Conservation (phyloP, 1,140 invertebrate species). For the Leptopilina clavipes region DNA sequence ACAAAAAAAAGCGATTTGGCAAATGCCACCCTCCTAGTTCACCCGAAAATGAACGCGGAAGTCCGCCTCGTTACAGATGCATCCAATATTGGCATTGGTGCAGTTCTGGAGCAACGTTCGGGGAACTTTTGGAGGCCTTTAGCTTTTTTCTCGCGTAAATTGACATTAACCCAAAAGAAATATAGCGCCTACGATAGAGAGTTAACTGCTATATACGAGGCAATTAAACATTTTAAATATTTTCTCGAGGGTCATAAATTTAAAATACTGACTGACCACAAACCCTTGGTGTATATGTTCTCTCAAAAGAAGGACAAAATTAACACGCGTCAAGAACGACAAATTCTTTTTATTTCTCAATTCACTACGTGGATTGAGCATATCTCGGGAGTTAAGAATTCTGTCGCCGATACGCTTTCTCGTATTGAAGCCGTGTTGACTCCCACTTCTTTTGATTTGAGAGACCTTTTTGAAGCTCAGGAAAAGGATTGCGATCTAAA, state of each 20-base stretch:
- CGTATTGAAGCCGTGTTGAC: neutral
- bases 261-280: too few species aligned
- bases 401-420: neutral
- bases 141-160: slow-evolving; percentile 4
- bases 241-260: too few species aligned
- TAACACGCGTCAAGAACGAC: too few species aligned
- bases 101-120: neutral
- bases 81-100: neutral
- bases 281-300: neutral
- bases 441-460: neutral
- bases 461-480: neutral
- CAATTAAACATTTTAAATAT: too few species aligned
- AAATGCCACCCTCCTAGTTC: neutral
- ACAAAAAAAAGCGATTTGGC: neutral
- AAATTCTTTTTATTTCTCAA: neutral
- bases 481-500: neutral
- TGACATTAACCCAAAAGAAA: neutral
- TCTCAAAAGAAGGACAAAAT: neutral
- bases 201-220: too few species aligned
- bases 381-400: neutral
- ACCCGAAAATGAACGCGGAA: neutral
- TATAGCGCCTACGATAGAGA: too few species aligned
- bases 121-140: neutral
- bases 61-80: neutral
- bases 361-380: neutral